Conservation (phyloP, 2,797 vertebrate species). For the Oceanodroma leucorhoa region DNA sequence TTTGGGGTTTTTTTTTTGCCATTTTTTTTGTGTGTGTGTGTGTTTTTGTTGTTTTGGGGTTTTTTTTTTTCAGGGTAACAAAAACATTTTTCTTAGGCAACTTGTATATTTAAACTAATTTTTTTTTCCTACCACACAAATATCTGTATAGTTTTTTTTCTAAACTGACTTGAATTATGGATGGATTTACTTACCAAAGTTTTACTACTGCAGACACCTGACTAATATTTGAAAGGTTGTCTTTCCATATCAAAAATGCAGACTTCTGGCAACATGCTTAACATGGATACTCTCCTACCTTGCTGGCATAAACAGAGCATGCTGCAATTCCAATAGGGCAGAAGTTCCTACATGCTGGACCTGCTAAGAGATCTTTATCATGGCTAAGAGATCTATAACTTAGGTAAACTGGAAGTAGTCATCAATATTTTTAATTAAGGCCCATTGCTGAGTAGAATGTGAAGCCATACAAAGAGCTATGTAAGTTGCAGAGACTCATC, state of each 20-base stretch:
- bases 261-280: neutral
- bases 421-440: neutral
- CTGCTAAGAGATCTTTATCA: neutral
- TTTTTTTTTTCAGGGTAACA: neutral
- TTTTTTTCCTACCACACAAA: neutral
- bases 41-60: neutral
- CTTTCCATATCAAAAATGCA: neutral
- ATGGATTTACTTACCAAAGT: neutral
- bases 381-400: neutral
- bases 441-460: neutral
- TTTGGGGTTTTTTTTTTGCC: neutral
- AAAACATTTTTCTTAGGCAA: neutral
- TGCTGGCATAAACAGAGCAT: neutral
- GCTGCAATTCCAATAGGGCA: neutral
- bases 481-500: neutral
- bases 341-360: neutral
- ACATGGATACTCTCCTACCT: neutral
- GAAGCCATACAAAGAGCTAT: neutral
- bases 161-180: neutral
- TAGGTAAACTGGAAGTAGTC: neutral
- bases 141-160: neutral
- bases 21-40: neutral
- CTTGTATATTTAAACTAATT: neutral
- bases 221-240: neutral
- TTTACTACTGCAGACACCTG: neutral